These are phyloP conservation scores for Heterocephalus glaber DNA, from an alignment of 2,113 vertebrate species.

Conservation along the genomic window DNA sequence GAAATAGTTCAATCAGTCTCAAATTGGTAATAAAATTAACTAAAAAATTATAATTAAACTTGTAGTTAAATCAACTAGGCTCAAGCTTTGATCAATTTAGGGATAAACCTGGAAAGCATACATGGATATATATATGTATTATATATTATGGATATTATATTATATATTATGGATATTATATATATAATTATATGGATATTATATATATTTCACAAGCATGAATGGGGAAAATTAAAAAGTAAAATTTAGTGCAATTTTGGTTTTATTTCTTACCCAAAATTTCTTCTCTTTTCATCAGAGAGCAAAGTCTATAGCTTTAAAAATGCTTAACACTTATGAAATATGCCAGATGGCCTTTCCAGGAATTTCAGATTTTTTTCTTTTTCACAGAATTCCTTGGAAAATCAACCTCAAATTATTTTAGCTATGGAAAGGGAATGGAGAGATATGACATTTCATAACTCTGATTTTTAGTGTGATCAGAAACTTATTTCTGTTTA, in stretches of 20 bases:
- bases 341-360: slow-evolving; percentile 70
- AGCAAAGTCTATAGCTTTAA: slow-evolving; percentile 31
- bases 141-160: too few species aligned
- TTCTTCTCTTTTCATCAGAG: neutral
- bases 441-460: neutral
- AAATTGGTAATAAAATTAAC: slow-evolving; percentile 12
- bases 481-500: slow-evolving; percentile 25
- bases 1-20: neutral
- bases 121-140: too few species aligned
- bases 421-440: slow-evolving; percentile 42
- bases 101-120: neutral
- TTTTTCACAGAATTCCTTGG: slow-evolving; percentile 53
- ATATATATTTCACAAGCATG: neutral
- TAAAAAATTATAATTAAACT: slow-evolving; percentile 6
- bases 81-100: neutral
- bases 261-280: slow-evolving; percentile 23
- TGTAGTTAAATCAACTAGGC: neutral
- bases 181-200: too few species aligned
- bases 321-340: slow-evolving; percentile 52
- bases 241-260: slow-evolving; percentile 14
- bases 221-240: neutral
- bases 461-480: neutral
- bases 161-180: too few species aligned
- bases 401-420: slow-evolving; percentile 62
- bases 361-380: slow-evolving; percentile 52